Conservation (phyloP, 35 echinoderm and acorn worm species). For the Stichopus chloronotus region DNA sequence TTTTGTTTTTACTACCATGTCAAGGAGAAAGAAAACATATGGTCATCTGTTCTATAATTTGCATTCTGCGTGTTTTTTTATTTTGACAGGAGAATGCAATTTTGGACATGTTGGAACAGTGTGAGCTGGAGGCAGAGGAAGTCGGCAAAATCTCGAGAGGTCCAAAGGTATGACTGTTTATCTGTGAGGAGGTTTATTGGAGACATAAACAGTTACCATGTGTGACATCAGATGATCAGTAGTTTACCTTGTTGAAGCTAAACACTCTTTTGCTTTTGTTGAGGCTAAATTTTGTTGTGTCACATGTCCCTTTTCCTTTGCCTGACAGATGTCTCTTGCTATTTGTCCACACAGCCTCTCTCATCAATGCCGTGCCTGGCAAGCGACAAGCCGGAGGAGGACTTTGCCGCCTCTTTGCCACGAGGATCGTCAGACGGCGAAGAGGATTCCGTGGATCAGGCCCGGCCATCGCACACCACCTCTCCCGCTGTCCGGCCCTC, state of each 20-base stretch:
- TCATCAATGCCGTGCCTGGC: constrained; percentile 89
- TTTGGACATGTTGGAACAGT: constrained; percentile 90
- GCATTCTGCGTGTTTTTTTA: neutral
- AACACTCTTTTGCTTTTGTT: no score
- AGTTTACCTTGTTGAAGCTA: no score
- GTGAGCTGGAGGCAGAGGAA: constrained; percentile 67
- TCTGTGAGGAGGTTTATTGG: neutral
- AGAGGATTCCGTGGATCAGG: neutral
- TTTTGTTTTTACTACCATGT: no score
- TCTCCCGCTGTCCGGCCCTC: neutral
- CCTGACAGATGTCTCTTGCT: neutral
- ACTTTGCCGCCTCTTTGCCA: neutral
- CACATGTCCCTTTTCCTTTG: neutral
- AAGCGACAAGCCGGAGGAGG: constrained; percentile 66
- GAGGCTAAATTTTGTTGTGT: no score
- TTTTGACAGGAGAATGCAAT: constrained; percentile 80
- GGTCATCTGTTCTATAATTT: no score
- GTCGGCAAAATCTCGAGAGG: constrained; percentile 63
- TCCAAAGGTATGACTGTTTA: constrained; percentile 72
- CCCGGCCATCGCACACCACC: neutral
- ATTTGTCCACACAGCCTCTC: constrained; percentile 66
- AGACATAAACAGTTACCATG: no score
- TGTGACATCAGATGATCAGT: no score
- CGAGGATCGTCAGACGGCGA: constrained; percentile 36
- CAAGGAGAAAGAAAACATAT: no score